These are phyloP conservation scores for Chascanopsetta lugubris DNA, from an alignment of 2,113 vertebrate species.

Conservation along the genomic window DNA sequence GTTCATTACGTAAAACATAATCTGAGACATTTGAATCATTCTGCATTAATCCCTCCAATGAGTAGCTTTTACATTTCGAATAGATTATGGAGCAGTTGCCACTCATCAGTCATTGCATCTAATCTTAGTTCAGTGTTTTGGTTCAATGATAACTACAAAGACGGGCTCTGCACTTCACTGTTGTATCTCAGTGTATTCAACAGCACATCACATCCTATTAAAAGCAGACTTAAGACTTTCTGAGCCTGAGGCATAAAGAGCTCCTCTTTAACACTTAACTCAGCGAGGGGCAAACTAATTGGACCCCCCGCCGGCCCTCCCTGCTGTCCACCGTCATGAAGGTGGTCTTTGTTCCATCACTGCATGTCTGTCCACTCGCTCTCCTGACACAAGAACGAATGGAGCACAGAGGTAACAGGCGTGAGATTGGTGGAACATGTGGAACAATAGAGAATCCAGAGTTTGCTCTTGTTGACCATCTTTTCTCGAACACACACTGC, in stretches of 20 bases:
- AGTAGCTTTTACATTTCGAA: background rate
- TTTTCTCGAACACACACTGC: constrained; percentile 2
- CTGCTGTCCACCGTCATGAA: constrained; percentile 51
- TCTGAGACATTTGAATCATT: background rate
- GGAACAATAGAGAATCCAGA: background rate
- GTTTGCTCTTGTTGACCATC: background rate
- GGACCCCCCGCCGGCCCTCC: constrained; percentile 47
- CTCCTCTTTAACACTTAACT: constrained; percentile 18
- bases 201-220: background rate
- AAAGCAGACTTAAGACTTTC: constrained; percentile 2
- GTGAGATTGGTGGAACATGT: constrained; percentile 2
- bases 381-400: constrained; percentile 52
- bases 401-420: constrained; percentile 7
- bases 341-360: constrained; percentile 53
- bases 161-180: background rate
- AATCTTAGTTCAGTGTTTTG: background rate
- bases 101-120: background rate
- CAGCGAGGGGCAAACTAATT: constrained; percentile 57
- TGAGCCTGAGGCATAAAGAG: constrained; percentile 4
- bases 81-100: background rate
- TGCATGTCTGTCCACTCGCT: constrained; percentile 36
- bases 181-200: background rate
- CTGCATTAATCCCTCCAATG: background rate
- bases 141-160: background rate
- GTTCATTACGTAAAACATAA: background rate